phyloP scores from a whole-genome alignment of 2,113 vertebrate species.

The Thermophis baileyi region DNA sequence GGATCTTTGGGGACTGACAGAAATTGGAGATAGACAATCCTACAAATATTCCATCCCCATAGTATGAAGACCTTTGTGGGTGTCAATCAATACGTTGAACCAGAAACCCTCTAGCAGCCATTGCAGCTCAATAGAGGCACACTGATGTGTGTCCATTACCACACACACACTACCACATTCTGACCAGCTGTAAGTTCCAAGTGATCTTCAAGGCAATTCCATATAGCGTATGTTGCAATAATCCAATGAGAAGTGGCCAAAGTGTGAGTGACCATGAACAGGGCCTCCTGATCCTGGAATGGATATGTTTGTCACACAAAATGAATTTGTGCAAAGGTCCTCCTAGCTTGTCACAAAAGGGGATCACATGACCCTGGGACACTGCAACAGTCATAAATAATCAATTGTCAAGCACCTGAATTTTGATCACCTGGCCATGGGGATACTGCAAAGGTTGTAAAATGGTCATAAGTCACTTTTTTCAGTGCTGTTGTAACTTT shows the following conservation, averaged over 20 bases:
- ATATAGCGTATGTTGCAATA: not conserved
- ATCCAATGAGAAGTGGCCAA: not conserved
- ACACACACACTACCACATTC: not conserved
- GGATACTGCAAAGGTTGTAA: not conserved
- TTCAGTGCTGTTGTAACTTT: not conserved
- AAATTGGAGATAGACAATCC: no score
- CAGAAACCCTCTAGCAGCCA: not conserved
- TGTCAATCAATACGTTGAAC: no score
- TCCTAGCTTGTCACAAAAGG: not conserved
- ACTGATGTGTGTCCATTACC: not conserved
- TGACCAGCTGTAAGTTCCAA: not conserved
- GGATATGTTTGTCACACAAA: no score
- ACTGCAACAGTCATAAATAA: not conserved
- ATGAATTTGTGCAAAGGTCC: not conserved
- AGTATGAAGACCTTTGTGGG: no score
- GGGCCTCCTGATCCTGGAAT: not conserved
- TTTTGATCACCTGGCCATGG: not conserved
- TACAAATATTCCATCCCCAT: no score
- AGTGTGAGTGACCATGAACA: not conserved
- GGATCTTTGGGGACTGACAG: no score
- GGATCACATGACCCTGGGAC: not conserved
- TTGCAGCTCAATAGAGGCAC: not conserved
- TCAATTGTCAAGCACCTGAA: not conserved
- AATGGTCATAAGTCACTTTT: not conserved
- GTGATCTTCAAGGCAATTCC: not conserved